Percentiles rank a stretch among this genome's conserved stretches.
Conservation (phyloP, 2,888 invertebrate genomes). For the Yponomeuta evonymella region DNA sequence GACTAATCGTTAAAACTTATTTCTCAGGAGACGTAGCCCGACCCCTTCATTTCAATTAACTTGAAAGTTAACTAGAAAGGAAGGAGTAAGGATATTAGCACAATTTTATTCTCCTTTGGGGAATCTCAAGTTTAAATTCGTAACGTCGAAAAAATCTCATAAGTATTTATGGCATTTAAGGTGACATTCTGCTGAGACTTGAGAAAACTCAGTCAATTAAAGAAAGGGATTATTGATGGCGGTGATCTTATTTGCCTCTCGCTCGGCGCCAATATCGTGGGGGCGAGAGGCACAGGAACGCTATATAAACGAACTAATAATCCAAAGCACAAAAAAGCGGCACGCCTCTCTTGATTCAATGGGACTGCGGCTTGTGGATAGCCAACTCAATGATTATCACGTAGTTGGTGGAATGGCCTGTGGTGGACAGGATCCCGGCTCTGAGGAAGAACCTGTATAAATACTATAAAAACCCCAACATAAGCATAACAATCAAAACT, state of each 20-base stretch:
- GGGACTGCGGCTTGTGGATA: conserved; percentile 78
- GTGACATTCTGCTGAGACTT: background rate
- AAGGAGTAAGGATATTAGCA: background rate
- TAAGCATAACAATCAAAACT: too few species aligned
- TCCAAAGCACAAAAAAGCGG: conserved; percentile 85
- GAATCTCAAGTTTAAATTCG: background rate
- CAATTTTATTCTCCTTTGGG: background rate
- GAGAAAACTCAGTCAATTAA: background rate
- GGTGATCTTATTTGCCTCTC: too few species aligned
- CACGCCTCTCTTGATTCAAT: conserved; percentile 87
- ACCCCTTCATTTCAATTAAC: background rate
- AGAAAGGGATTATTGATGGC: too few species aligned
- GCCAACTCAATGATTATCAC: conserved; percentile 84
- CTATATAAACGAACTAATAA: conserved; percentile 31
- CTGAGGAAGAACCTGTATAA: conserved; percentile 64
- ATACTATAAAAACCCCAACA: too few species aligned
- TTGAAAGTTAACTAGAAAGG: background rate
- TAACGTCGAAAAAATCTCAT: background rate
- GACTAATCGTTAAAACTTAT: background rate
- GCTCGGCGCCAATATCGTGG: background rate
- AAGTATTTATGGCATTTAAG: too few species aligned
- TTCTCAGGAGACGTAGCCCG: background rate
- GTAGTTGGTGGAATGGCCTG: conserved; percentile 90
- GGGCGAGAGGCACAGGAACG: too few species aligned
- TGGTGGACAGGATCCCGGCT: conserved; percentile 85